These are phyloP conservation scores for Oncorhynchus clarkii DNA, from an alignment of 2,113 vertebrate species.

Conservation along the genomic window DNA sequence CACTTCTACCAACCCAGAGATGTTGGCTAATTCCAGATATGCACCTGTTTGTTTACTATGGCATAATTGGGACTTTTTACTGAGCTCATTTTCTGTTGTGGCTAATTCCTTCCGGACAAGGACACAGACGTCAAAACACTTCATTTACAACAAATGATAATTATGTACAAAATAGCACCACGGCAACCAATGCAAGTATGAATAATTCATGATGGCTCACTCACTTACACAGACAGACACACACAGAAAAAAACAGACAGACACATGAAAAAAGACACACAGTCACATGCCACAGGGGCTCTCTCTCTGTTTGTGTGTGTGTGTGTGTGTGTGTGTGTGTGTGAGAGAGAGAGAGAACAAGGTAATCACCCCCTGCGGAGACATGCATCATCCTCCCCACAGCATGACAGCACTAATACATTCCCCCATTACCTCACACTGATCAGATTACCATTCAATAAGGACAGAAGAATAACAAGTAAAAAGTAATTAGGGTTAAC, in stretches of 20 bases:
- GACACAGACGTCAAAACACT: constrained; percentile 54
- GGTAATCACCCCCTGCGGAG: constrained; percentile 37
- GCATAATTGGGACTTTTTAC: constrained; percentile 27
- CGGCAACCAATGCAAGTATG: constrained; percentile 46
- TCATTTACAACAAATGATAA: constrained; percentile 65
- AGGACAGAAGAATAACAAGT: constrained; percentile 18
- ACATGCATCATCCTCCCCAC: constrained; percentile 26
- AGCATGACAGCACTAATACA: constrained; percentile 14
- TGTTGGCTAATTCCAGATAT: constrained; percentile 34
- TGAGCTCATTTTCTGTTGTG: constrained; percentile 19
- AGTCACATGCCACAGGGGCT: constrained; percentile 26
- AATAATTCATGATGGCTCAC: constrained; percentile 63
- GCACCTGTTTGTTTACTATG: constrained; percentile 36
- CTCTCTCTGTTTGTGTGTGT: not conserved
- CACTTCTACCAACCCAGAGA: not conserved
- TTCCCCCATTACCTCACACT: constrained; percentile 2
- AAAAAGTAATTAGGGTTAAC: constrained; percentile 52
- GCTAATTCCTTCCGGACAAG: constrained; percentile 46
- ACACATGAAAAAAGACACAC: constrained; percentile 1
- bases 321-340: no score
- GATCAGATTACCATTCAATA: constrained; percentile 53
- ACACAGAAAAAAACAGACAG: constrained; percentile 22
- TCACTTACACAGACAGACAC: constrained; percentile 32
- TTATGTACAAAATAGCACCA: constrained; percentile 55
- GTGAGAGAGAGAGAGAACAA: constrained; percentile 5